Conservation (phyloP, 2,113 vertebrate genomes). For the Hipposideros armiger region DNA sequence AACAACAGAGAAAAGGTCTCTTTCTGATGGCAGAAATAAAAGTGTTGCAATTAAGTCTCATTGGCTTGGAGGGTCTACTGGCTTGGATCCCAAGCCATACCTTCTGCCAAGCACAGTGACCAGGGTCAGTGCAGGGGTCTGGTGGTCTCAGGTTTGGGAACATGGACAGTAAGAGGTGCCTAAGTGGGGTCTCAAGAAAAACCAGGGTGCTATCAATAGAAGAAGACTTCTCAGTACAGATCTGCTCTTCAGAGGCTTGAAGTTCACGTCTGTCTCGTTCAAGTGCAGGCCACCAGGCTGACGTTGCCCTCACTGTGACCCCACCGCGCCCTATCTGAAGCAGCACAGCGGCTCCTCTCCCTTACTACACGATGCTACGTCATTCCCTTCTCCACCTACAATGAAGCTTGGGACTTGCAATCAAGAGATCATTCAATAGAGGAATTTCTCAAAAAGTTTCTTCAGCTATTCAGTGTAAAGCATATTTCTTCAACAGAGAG, state of each 20-base stretch:
- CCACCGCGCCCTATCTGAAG: fast-evolving
- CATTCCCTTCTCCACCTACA: not conserved
- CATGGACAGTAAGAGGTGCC: not conserved
- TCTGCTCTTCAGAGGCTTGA: not conserved
- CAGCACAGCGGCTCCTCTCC: no score
- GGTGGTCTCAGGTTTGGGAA: not conserved
- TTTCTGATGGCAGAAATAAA: not conserved
- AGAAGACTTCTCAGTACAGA: not conserved
- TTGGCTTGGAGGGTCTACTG: not conserved
- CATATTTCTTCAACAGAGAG: not conserved
- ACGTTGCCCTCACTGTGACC: not conserved
- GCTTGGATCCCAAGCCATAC: not conserved
- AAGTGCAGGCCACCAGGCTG: fast-evolving
- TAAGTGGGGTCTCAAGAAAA: not conserved
- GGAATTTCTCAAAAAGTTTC: not conserved
- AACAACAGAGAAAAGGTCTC: not conserved
- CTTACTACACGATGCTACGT: fast-evolving
- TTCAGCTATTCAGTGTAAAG: not conserved
- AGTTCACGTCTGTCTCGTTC: not conserved
- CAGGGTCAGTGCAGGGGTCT: not conserved
- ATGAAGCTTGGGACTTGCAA: not conserved
- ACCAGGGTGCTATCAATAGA: not conserved
- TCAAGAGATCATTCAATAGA: no score
- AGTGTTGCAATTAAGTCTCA: not conserved
- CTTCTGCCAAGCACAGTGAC: fast-evolving